Conservation (phyloP, 2,113 vertebrate genomes). For the Xyliphius kryptos region DNA sequence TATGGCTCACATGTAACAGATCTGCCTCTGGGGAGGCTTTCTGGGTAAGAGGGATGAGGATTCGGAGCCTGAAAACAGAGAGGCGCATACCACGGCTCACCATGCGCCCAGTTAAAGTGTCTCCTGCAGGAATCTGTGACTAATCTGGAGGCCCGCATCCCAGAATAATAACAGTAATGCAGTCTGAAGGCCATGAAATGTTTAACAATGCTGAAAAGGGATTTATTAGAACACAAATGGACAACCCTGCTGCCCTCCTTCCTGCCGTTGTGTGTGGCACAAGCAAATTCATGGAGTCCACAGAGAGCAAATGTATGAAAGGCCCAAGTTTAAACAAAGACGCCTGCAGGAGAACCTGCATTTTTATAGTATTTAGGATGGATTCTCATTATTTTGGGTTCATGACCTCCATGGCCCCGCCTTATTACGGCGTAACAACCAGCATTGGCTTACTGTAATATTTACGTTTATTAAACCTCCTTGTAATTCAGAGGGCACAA, state of each 20-base stretch:
- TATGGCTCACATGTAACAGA: neutral
- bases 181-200: constrained; percentile 5
- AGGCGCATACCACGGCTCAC: neutral
- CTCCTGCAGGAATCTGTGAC: constrained; percentile 10
- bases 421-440: too few species aligned
- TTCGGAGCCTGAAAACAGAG: neutral
- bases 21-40: constrained; percentile 1
- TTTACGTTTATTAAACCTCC: too few species aligned
- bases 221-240: neutral
- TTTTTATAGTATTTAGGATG: too few species aligned
- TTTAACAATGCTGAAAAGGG: neutral
- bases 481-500: too few species aligned
- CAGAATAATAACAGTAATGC: constrained; percentile 14
- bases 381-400: too few species aligned
- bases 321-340: neutral
- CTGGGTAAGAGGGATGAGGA: neutral
- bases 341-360: neutral
- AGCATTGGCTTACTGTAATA: too few species aligned
- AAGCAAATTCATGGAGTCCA: neutral
- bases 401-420: too few species aligned
- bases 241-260: neutral
- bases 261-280: constrained; percentile 14
- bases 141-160: constrained; percentile 2
- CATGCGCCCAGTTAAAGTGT: neutral
- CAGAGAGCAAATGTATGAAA: neutral